These are phyloP conservation scores for Paguma larvata DNA, from an alignment of 2,797 vertebrate genomes.

Conservation along the genomic window DNA sequence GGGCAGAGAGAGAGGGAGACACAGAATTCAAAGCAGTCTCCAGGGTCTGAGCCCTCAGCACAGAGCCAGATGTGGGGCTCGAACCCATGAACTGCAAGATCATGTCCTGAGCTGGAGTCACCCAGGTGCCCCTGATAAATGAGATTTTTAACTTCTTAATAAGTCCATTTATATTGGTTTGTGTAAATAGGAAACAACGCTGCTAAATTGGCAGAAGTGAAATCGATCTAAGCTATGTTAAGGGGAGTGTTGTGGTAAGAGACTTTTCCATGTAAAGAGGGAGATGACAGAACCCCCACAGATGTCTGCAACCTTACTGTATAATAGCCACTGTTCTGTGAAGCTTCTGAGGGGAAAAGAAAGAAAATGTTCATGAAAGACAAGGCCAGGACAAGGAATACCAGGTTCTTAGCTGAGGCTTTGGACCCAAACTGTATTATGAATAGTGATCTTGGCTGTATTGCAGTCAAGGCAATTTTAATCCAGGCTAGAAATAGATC, in stretches of 20 bases:
- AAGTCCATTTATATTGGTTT: not conserved
- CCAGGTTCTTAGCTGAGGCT: fast-evolving
- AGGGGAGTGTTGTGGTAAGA: not conserved
- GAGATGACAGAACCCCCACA: not conserved
- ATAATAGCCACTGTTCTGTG: not conserved
- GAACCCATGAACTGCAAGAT: no score
- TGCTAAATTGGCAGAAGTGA: not conserved
- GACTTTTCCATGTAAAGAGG: not conserved
- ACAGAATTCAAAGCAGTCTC: no score
- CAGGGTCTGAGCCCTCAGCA: no score
- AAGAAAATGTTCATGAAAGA: not conserved
- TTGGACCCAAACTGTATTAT: not conserved
- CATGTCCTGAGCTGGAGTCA: no score
- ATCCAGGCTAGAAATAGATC: not conserved
- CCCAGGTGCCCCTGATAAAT: not conserved
- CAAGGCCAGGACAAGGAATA: not conserved
- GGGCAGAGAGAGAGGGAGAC: no score
- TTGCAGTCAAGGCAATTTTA: not conserved
- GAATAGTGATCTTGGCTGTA: not conserved
- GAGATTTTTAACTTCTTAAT: not conserved
- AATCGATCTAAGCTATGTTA: not conserved
- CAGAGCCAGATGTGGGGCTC: no score
- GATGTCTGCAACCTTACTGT: not conserved
- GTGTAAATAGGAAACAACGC: not conserved
- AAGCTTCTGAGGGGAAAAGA: not conserved